Conservation (phyloP, 2,797 vertebrate species). For the Scolopax rusticola region DNA sequence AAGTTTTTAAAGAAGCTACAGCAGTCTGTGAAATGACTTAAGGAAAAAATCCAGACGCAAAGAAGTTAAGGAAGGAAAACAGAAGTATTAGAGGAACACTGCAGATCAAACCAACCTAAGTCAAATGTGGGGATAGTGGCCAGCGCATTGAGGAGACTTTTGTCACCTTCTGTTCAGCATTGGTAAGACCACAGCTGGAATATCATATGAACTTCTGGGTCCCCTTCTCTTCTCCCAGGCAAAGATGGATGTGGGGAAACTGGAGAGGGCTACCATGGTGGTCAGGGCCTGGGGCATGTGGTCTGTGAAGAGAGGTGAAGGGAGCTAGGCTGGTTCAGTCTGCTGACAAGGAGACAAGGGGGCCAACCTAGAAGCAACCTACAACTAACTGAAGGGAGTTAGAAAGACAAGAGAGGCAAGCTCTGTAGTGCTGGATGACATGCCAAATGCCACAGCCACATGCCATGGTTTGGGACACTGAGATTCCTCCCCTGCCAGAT, state of each 20-base stretch:
- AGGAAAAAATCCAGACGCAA: not conserved
- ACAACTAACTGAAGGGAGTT: not conserved
- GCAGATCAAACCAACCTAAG: not conserved
- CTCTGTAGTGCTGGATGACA: fast-evolving
- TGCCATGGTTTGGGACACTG: not conserved
- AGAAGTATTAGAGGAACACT: not conserved
- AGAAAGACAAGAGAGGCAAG: not conserved
- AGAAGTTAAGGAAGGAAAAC: not conserved
- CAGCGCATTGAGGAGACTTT: not conserved
- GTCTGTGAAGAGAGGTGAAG: not conserved
- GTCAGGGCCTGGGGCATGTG: not conserved
- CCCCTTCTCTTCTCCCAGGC: not conserved
- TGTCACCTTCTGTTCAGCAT: not conserved
- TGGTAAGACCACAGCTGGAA: not conserved
- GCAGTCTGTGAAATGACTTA: not conserved
- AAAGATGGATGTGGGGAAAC: not conserved
- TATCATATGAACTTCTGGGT: not conserved
- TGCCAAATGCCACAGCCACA: fast-evolving
- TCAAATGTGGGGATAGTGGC: not conserved
- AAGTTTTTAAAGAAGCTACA: not conserved
- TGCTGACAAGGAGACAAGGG: not conserved
- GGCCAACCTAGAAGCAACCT: not conserved
- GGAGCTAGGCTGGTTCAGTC: not conserved
- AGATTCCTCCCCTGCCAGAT: not conserved
- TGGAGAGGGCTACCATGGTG: not conserved